Percentiles rank a stretch among this genome's conserved stretches.
Evolutionary conservation across 2,888 invertebrate species (phyloP).

Genomic region (Leptogaster cylindrica): DNA sequence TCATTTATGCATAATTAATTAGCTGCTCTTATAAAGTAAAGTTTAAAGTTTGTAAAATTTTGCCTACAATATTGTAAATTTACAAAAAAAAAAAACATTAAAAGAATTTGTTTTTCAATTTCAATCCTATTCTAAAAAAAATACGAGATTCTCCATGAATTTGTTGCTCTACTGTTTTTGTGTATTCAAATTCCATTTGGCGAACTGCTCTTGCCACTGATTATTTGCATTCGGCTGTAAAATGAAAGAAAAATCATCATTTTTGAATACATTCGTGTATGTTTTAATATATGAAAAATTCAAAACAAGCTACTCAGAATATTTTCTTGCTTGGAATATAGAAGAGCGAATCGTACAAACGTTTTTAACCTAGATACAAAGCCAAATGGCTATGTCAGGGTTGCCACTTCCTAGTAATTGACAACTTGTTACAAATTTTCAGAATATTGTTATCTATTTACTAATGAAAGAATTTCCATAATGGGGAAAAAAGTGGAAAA

Average conservation of each 20-base stretch:
- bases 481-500: conserved; percentile 50
- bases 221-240: conserved; percentile 57
- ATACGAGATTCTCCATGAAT: neutral
- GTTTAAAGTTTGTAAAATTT: conserved; percentile 27
- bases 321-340: no score
- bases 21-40: conserved; percentile 28
- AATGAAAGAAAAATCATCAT: neutral
- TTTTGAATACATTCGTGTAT: neutral
- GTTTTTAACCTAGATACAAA: no score
- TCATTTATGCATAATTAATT: neutral
- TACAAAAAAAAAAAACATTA: no score
- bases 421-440: no score
- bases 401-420: no score
- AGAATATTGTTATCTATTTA: no score
- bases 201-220: conserved; percentile 62
- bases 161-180: conserved; percentile 51
- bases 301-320: neutral
- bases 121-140: neutral
- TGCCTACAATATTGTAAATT: conserved; percentile 27
- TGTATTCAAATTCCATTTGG: conserved; percentile 62
- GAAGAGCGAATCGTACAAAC: no score
- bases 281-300: neutral
- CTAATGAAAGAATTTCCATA: no score
- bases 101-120: no score
- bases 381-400: no score